phyloP scores from a whole-genome alignment of 2,113 vertebrate genomes.

The Ophiodon elongatus region DNA sequence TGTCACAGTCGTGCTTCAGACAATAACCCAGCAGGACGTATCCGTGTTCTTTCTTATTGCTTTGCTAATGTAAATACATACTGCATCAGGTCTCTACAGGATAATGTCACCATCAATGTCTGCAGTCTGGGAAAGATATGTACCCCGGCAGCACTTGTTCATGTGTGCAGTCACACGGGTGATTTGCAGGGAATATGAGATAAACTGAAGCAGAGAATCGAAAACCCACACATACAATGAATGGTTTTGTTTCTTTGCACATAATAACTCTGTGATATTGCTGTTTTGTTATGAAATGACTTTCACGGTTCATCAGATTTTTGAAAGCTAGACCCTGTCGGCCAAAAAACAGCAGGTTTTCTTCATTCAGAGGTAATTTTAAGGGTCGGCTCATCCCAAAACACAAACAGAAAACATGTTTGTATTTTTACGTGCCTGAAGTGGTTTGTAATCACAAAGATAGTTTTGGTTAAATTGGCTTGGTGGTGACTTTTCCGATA shows the following conservation, averaged over 20 bases:
- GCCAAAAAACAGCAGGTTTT: neutral
- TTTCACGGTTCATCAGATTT: neutral
- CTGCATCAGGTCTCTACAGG: neutral
- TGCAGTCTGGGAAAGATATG: neutral
- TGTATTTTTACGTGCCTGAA: neutral
- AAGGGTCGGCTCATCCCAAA: neutral
- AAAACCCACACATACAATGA: neutral
- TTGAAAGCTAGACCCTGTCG: neutral
- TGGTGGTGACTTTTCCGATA: neutral
- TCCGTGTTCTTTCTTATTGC: conserved; percentile 11
- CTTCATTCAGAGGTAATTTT: neutral
- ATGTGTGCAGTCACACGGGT: neutral
- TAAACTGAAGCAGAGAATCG: conserved; percentile 2
- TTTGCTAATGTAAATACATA: conserved; percentile 17
- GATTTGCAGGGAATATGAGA: neutral
- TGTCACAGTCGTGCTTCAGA: conserved; percentile 22
- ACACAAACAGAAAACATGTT: neutral
- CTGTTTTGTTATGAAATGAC: neutral
- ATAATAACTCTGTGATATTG: neutral
- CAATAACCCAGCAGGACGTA: conserved; percentile 26
- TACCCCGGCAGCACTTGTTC: neutral
- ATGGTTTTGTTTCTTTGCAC: conserved; percentile 1
- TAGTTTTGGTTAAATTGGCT: neutral
- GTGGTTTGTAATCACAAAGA: neutral
- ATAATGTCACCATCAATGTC: neutral